phyloP scores from a whole-genome alignment of 2,113 vertebrate species.

The Eidolon helvum region DNA sequence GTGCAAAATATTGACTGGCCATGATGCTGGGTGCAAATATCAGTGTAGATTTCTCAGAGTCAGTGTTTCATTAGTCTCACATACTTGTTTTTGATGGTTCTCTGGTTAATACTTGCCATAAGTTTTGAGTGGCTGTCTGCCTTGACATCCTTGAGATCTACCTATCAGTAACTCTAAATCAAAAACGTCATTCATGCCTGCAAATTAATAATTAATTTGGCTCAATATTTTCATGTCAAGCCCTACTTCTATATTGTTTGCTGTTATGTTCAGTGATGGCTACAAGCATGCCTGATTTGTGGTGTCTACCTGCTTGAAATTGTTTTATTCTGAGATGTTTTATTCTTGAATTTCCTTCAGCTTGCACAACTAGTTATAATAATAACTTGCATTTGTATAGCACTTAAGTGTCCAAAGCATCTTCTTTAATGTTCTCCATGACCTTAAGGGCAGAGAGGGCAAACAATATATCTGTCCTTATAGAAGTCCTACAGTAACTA shows the following conservation, averaged over 20 bases:
- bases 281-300: constrained; percentile 36
- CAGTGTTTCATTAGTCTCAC: neutral
- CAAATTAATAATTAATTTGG: constrained; percentile 67
- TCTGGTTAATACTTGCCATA: neutral
- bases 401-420: neutral
- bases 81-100: neutral
- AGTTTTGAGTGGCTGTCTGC: constrained; percentile 8
- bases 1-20: neutral
- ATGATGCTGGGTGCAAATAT: neutral
- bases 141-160: constrained; percentile 34
- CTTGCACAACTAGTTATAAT: neutral
- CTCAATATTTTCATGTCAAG: constrained; percentile 62
- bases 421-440: neutral
- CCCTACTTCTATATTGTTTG: constrained; percentile 64
- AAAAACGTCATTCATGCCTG: constrained; percentile 51
- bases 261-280: constrained; percentile 53
- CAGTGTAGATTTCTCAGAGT: neutral
- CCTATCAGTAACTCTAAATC: constrained; percentile 60
- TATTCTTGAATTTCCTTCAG: neutral
- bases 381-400: constrained; percentile 1
- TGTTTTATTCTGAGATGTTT: constrained; percentile 29
- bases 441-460: neutral
- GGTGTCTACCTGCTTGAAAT: constrained; percentile 13
- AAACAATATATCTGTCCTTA: neutral
- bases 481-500: neutral